Percentiles rank a stretch among this genome's conserved stretches.
Conservation (phyloP, 2,888 invertebrate genomes). For the Lithosia quadra region DNA sequence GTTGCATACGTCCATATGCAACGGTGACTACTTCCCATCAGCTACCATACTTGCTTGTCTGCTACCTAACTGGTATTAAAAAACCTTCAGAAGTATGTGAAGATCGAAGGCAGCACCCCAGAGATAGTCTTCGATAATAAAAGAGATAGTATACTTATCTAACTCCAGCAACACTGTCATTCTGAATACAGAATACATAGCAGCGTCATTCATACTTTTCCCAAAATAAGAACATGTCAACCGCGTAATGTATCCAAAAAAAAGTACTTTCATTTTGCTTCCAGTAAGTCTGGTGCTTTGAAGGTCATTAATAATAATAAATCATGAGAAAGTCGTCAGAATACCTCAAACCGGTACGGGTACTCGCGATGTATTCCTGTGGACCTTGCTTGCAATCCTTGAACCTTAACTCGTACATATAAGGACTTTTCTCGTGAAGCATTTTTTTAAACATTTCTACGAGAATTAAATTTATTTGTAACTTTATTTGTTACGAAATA, state of each 20-base stretch:
- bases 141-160: too few relatives aligned
- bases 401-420: constrained; percentile 25
- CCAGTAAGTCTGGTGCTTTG: constrained; percentile 20
- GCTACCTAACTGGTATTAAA: too few relatives aligned
- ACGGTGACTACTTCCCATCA: too few relatives aligned
- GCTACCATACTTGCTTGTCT: too few relatives aligned
- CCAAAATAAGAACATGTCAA: not conserved
- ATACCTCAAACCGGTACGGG: constrained; percentile 45
- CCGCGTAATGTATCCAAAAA: constrained; percentile 12
- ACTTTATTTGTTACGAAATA: not conserved
- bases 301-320: constrained; percentile 49
- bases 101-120: not conserved
- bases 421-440: constrained; percentile 26
- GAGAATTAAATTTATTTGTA: not conserved
- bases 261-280: constrained; percentile 13
- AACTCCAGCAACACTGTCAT: too few relatives aligned
- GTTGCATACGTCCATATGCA: too few relatives aligned
- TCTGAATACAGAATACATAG: too few relatives aligned
- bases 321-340: constrained; percentile 51
- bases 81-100: too few relatives aligned
- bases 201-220: not conserved
- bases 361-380: constrained; percentile 48
- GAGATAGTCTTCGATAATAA: too few relatives aligned
- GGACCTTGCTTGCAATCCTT: constrained; percentile 37
- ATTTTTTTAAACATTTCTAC: constrained; percentile 7